Percentiles rank a stretch among this genome's conserved stretches.
Conservation (phyloP, 1,140 invertebrate species). For the Lordiphosa clarofinis region DNA sequence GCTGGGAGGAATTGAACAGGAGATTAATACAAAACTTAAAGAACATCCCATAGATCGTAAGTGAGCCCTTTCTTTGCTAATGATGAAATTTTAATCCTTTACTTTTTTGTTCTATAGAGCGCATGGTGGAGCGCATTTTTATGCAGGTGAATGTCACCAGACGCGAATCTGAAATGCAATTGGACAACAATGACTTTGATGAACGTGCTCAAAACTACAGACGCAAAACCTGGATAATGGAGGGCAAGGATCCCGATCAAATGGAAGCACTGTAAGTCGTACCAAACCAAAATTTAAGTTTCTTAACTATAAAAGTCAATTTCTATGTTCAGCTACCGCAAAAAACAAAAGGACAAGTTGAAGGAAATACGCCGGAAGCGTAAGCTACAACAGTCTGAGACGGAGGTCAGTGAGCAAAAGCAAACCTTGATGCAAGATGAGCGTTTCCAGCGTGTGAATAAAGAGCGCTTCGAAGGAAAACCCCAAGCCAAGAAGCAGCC, state of each 20-base stretch:
- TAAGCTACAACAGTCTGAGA: slow-evolving; percentile 43
- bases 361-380: slow-evolving; percentile 60
- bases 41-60: slow-evolving; percentile 92
- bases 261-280: slow-evolving; percentile 83
- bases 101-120: slow-evolving; percentile 26
- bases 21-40: slow-evolving; percentile 91
- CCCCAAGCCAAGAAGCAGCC: background rate
- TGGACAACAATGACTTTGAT: slow-evolving; percentile 95
- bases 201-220: slow-evolving; percentile 93
- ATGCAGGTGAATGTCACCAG: slow-evolving; percentile 94
- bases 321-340: slow-evolving; percentile 47
- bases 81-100: no score
- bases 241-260: slow-evolving; percentile 90
- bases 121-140: slow-evolving; percentile 84
- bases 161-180: slow-evolving; percentile 93
- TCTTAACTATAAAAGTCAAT: no score
- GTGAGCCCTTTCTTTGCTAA: slow-evolving; percentile 16
- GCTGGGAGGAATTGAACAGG: slow-evolving; percentile 91
- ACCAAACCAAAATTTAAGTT: no score
- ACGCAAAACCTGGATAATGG: slow-evolving; percentile 91
- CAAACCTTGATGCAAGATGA: slow-evolving; percentile 63
- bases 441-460: slow-evolving; percentile 65
- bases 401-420: slow-evolving; percentile 21
- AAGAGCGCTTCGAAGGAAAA: slow-evolving; percentile 45
- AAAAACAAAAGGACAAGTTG: slow-evolving; percentile 75